Base-by-base conservation (phyloP, 1,140 invertebrate species). In the Camponotus vicinus region DNA sequence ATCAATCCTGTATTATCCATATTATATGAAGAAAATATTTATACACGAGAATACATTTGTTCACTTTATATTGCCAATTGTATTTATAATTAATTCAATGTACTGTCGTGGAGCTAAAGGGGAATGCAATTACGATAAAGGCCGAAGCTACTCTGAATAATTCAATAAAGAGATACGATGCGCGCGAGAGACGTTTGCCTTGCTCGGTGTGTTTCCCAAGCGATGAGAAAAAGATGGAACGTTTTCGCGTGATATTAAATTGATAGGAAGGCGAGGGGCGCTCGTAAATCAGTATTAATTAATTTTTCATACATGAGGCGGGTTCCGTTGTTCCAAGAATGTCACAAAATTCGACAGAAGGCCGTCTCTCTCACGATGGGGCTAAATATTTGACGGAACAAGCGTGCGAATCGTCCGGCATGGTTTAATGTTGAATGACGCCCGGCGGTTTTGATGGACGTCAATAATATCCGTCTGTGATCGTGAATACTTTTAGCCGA, bases 41-140 rank as follows among this genome's bases (percentile, higher is more conserved):
- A 83, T 21, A 57, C n/a, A 37, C n/a, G n/a, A 52, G 49, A 34
- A 73, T 73, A 4, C 27, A 61, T 64, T 61, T 18, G 8, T 32
- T 73, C 13, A n/a, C 34, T 49, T 75, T 83, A 32, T 40, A 13
- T 73, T 40, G 69, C n/a, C 55, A 40, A 83, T 73, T 75, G 40
- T 11, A 83, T 83, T 75, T 75, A 73, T 83, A 75, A 83, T 83
- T 49, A 83, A 75, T 83, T 83, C 69, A 75, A 27, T 61, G 55
- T 49, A 64, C 67, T 2, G 40, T 82, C 69, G 55, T 57, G 55
- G 52, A 61, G 79, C 37, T 75, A 75, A 61, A 83, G 67, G 40
- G n/a, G 40, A 83, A 83, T 83, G 55, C 79, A 83, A 83, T 83
- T 83, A 83, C 69, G 79, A 83, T 83, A 83, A 83, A 83, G 69